Base-by-base conservation (phyloP, 92 coral and sea anemone species). In the Umimayanthus kanabou region DNA sequence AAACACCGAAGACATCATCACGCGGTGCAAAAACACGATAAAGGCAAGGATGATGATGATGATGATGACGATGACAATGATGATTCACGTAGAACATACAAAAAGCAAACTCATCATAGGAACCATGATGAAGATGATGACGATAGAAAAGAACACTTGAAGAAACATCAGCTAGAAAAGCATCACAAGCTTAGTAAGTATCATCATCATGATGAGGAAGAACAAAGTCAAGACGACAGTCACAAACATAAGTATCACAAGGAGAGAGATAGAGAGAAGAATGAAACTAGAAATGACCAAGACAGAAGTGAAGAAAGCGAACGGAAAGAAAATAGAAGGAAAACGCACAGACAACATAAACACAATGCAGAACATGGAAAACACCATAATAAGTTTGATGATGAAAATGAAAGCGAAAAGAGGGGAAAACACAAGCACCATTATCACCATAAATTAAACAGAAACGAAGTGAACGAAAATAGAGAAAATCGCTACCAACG, bases 41-140 rank as follows among this genome's bases (percentile, higher is more conserved):
- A 87, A 79, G 50, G 45, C 65, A 80, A 73, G 4, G 78, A 89
- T 4, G 84, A 90, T 6, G 89, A 92, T 5, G 90, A 88, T 14
- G 80, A 88, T 43, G 6, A 75, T 40, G n/a, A n/a, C n/a, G n/a
- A n/a, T n/a, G 79, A 83, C 47, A 57, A 85, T 28, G 78, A 76
- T 49, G 80, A 73, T 16, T 87, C 90, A 91, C 77, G 43, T 67
- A 89, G 76, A 58, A 79, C 90, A 22, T 88, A 85, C 22, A 79
- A 43, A 22, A 83, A 70, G 6, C 47, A 65, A 55, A 33, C 28
- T 10, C 25, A 39, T n/a, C 10, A 30, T 14, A 61, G 87, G 1
- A 66, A 90, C 4, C 76, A 94, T 9, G 90, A 88, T 16, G 85
- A 89, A 42, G 11, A 82, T 73, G 90, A 89, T 70, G 55, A 83